Evolutionary conservation across 2,888 invertebrate species (phyloP).

Genomic region (Sinhomidia bicolor): DNA sequence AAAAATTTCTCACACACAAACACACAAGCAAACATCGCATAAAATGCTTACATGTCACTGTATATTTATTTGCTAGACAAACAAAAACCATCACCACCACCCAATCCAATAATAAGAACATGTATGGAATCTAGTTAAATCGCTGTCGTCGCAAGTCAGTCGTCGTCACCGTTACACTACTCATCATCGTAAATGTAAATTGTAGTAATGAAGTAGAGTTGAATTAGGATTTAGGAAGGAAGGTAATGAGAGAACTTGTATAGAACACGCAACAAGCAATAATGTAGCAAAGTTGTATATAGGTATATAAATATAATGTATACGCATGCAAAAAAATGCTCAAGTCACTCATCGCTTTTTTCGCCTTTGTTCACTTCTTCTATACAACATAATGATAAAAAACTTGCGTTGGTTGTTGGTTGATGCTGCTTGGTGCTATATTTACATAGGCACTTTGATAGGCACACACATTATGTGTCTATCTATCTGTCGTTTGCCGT

Average conservation of each 20-base stretch:
- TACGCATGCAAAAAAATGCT: slow-evolving; percentile 5
- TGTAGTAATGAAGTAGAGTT: not conserved
- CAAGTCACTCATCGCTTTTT: not conserved
- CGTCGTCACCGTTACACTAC: too few relatives aligned
- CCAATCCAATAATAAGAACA: not conserved
- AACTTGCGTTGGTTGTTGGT: slow-evolving; percentile 15
- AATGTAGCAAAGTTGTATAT: not conserved
- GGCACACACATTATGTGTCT: not conserved
- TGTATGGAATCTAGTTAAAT: not conserved
- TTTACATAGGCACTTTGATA: not conserved
- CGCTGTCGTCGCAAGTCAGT: not conserved
- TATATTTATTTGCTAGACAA: not conserved
- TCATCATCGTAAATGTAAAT: not conserved
- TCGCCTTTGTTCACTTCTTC: not conserved
- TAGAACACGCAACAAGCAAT: not conserved
- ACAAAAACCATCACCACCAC: not conserved
- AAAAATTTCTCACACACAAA: not conserved
- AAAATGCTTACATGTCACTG: too few relatives aligned
- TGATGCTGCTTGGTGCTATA: slow-evolving; percentile 2
- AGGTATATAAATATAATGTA: too few relatives aligned
- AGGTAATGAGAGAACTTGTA: slow-evolving; percentile 47
- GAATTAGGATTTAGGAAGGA: slow-evolving; percentile 63
- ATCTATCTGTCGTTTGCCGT: not conserved
- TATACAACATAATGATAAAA: not conserved
- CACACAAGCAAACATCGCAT: too few relatives aligned